Evolutionary conservation across 1,140 invertebrate genomes (phyloP).

Genomic region (Penaeus chinensis): DNA sequence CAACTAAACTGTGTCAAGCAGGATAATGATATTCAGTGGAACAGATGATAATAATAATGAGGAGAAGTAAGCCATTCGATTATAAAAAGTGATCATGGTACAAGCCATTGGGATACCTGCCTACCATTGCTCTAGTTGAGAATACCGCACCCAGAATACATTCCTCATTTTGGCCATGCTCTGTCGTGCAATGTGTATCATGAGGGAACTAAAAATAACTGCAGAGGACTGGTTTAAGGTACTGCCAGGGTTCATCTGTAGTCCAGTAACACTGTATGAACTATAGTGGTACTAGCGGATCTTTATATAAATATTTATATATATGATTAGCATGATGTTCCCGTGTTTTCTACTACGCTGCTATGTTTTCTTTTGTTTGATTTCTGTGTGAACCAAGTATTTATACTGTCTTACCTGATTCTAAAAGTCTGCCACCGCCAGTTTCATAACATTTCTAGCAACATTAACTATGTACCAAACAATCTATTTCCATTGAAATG

Average conservation of each 20-base stretch:
- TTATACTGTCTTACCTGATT: conserved; percentile 20
- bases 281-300: too few species aligned
- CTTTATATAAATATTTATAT: too few species aligned
- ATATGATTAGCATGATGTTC: conserved; percentile 7
- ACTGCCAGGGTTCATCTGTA: too few species aligned
- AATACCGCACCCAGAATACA: background rate
- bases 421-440: conserved; percentile 49
- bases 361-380: conserved; percentile 12
- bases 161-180: conserved; percentile 39
- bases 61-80: conserved; percentile 46
- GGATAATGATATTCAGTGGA: conserved; percentile 49
- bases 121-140: conserved; percentile 24
- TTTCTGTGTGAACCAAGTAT: background rate
- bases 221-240: background rate
- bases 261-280: too few species aligned
- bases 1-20: conserved; percentile 55
- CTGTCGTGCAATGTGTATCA: conserved; percentile 36
- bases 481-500: conserved; percentile 5
- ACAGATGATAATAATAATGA: conserved; percentile 48
- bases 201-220: conserved; percentile 15
- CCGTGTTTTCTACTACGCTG: background rate
- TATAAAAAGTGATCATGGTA: conserved; percentile 35
- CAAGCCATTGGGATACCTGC: conserved; percentile 48
- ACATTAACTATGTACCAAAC: background rate
- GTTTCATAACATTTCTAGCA: conserved; percentile 36